phyloP scores from a whole-genome alignment of 2,888 invertebrate genomes.

The Linnaemya tessellans region DNA sequence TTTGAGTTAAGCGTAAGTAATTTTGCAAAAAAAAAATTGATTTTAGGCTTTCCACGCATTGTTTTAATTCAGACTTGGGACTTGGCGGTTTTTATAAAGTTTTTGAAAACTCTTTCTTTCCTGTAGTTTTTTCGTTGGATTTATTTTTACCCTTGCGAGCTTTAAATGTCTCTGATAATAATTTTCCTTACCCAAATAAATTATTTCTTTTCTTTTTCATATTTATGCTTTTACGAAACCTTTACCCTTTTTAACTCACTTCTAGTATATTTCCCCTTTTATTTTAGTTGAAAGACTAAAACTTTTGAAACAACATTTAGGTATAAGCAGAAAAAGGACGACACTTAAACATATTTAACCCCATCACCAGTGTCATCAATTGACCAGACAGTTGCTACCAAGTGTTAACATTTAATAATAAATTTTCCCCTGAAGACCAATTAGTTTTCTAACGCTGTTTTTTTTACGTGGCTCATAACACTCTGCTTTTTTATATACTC shows the following conservation, averaged over 20 bases:
- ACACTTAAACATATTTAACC: background rate
- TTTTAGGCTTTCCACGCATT: no score
- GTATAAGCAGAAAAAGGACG: background rate
- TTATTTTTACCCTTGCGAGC: no score
- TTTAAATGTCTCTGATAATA: no score
- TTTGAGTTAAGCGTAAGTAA: no score
- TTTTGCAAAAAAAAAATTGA: no score
- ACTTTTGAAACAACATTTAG: background rate
- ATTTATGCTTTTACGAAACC: background rate
- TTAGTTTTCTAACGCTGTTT: conserved; percentile 53
- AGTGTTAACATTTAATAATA: conserved; percentile 62
- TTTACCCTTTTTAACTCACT: background rate
- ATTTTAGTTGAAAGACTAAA: background rate
- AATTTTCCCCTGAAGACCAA: conserved; percentile 56
- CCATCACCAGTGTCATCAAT: background rate
- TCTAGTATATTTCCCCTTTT: background rate
- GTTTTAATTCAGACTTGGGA: no score
- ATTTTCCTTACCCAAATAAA: background rate
- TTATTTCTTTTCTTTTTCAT: background rate
- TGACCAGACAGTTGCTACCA: conserved; percentile 44
- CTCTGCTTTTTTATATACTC: conserved; percentile 16
- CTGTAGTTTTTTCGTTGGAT: no score
- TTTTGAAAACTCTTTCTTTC: no score
- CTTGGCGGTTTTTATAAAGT: no score
- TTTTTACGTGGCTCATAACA: background rate